A percentile compares a stretch with the other conserved stretches of the same genome.
phyloP scores from a whole-genome alignment of 2,113 vertebrate genomes.

The Pelecanus crispus region DNA sequence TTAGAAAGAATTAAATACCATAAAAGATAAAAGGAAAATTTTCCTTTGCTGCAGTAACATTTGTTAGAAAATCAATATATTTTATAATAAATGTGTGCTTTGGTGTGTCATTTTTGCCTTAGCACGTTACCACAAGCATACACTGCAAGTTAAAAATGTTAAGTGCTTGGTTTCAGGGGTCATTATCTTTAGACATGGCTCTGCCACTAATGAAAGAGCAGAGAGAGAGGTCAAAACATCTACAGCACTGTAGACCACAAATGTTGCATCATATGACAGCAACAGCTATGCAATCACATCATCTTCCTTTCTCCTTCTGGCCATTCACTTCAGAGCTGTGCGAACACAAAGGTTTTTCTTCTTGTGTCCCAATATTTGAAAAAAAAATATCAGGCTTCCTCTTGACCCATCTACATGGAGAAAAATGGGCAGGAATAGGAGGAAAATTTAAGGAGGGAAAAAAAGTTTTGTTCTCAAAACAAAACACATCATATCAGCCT shows the following conservation, averaged over 20 bases:
- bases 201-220: not conserved
- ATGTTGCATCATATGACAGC: not conserved
- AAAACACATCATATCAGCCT: not conserved
- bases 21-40: not conserved
- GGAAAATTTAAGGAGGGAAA: not conserved
- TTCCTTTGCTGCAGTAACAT: not conserved
- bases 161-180: not conserved
- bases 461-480: not conserved
- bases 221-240: not conserved
- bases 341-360: not conserved
- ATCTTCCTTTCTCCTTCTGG: not conserved
- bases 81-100: not conserved
- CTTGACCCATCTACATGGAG: not conserved
- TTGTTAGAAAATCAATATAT: not conserved
- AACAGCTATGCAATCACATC: not conserved
- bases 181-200: not conserved
- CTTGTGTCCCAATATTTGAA: not conserved
- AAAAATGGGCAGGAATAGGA: not conserved
- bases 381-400: not conserved
- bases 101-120: not conserved
- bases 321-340: not conserved
- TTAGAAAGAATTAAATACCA: not conserved
- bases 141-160: not conserved
- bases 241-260: not conserved
- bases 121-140: not conserved